phyloP scores from a whole-genome alignment of 1,140 invertebrate genomes.

The Ceratosolen solmsi region DNA sequence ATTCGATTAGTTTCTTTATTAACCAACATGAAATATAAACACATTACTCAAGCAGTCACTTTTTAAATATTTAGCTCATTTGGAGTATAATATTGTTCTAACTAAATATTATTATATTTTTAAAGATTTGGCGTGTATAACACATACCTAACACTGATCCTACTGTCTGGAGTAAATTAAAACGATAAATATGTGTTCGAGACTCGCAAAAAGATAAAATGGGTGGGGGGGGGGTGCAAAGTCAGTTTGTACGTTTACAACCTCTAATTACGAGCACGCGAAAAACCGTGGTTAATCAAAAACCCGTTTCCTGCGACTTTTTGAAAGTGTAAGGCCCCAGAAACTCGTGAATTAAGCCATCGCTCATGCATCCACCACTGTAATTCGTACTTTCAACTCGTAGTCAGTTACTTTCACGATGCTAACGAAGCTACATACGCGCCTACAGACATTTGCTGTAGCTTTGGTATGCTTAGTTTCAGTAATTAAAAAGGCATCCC shows the following conservation, averaged over 20 bases:
- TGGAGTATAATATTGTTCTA: neutral
- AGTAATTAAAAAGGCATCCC: constrained; percentile 34
- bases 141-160: neutral
- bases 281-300: constrained; percentile 42
- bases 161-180: constrained; percentile 24
- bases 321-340: neutral
- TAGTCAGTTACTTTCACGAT: constrained; percentile 20
- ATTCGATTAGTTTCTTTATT: no score
- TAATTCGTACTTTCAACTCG: constrained; percentile 41
- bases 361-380: constrained; percentile 17
- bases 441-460: neutral
- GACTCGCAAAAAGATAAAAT: constrained; percentile 3
- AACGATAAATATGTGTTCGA: constrained; percentile 15
- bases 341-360: constrained; percentile 35
- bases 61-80: neutral
- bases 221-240: neutral
- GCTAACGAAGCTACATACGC: constrained; percentile 8
- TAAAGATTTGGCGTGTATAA: constrained; percentile 8
- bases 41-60: no score
- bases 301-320: constrained; percentile 35
- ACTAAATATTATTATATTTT: neutral
- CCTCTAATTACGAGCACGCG: constrained; percentile 44
- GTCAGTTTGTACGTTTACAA: constrained; percentile 43
- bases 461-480: neutral
- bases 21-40: no score